phyloP scores from a whole-genome alignment of 2,797 vertebrate species.

The Fistularia commersonii region DNA sequence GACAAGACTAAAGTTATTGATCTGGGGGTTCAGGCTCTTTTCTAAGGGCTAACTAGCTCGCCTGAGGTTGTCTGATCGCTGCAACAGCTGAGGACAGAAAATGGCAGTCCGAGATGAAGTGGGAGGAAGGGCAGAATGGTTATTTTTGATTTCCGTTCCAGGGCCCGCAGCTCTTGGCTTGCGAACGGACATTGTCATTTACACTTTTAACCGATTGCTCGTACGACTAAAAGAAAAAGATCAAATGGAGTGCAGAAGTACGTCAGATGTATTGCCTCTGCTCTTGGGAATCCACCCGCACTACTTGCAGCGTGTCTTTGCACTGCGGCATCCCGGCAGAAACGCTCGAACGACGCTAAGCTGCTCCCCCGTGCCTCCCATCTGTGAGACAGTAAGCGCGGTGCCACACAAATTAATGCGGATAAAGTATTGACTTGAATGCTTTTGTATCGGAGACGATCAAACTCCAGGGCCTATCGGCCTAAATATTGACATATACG shows the following conservation, averaged over 20 bases:
- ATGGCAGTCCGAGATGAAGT: conserved; percentile 26
- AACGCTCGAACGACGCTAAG: too few species aligned
- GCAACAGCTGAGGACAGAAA: conserved; percentile 42
- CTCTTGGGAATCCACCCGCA: too few species aligned
- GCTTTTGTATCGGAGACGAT: too few species aligned
- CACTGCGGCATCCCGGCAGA: too few species aligned
- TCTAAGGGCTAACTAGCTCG: conserved; percentile 72
- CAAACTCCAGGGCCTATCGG: too few species aligned
- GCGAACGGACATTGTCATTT: conserved; percentile 62
- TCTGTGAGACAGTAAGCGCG: too few species aligned
- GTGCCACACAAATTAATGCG: too few species aligned
- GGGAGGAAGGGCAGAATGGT: conserved; percentile 48
- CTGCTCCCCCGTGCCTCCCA: too few species aligned
- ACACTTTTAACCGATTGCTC: conserved; percentile 63
- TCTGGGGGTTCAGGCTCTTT: conserved; percentile 69
- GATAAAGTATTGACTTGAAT: too few species aligned
- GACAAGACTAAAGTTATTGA: conserved; percentile 82
- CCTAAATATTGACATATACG: too few species aligned
- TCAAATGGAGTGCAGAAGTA: conserved; percentile 30
- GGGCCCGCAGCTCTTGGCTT: conserved; percentile 62
- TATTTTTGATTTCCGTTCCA: conserved; percentile 43
- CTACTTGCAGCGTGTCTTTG: too few species aligned
- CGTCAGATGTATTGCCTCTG: background rate
- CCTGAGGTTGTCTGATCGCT: conserved; percentile 69
- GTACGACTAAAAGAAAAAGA: conserved; percentile 47